These are phyloP conservation scores for Dendrolimus kikuchii DNA, from an alignment of 1,140 invertebrate species.

Conservation along the genomic window DNA sequence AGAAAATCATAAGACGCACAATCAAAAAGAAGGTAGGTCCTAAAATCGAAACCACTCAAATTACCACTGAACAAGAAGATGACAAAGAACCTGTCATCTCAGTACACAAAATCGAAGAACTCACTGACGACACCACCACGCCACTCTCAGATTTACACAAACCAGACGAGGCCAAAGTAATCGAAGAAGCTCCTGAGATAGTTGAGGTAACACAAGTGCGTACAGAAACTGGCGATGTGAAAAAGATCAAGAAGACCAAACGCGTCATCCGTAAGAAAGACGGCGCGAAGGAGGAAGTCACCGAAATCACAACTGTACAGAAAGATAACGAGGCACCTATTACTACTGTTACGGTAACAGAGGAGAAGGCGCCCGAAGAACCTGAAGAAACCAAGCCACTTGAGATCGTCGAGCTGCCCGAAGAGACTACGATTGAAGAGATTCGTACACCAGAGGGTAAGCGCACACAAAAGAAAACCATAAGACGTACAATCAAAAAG, in stretches of 20 bases:
- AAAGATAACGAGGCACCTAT: conserved; percentile 35
- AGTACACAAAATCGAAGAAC: conserved; percentile 22
- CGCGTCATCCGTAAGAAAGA: conserved; percentile 5
- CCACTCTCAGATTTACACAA: conserved; percentile 1
- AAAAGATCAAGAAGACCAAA: conserved; percentile 6
- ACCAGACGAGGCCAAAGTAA: conserved; percentile 5
- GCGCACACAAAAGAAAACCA: conserved; percentile 14
- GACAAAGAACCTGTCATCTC: conserved; percentile 28
- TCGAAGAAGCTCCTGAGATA: conserved; percentile 10
- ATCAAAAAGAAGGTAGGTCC: conserved; percentile 17
- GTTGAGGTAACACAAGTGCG: conserved; percentile 7
- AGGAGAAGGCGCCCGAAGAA: conserved; percentile 1
- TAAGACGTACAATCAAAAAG: conserved; percentile 1
- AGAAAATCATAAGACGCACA: conserved; percentile 42
- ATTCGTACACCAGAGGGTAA: conserved; percentile 27
- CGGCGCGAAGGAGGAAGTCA: conserved; percentile 5
- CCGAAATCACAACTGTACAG: conserved; percentile 7
- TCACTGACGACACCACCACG: conserved; percentile 15
- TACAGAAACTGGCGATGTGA: conserved; percentile 5
- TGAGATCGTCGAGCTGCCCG: neutral
- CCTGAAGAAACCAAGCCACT: conserved; percentile 5
- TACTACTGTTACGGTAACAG: conserved; percentile 34
- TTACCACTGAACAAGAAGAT: conserved; percentile 32
- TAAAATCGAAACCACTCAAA: conserved; percentile 23
- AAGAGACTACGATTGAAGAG: conserved; percentile 4